Conservation (phyloP, 2,113 vertebrate species). For the Balaenoptera acutorostrata region DNA sequence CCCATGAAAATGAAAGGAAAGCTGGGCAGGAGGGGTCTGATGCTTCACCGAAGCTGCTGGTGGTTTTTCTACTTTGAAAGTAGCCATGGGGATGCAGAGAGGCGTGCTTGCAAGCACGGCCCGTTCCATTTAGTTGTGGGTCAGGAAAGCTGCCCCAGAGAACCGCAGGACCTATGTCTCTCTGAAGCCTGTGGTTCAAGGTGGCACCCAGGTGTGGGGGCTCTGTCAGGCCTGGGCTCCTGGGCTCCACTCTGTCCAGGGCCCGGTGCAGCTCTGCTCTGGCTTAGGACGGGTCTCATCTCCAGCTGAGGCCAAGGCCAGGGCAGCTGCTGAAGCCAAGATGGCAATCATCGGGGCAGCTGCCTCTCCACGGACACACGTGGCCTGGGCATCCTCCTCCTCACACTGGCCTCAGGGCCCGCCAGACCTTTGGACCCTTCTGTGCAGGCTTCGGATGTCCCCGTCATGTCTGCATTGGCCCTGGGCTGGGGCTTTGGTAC, state of each 20-base stretch:
- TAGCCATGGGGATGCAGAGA: accelerated
- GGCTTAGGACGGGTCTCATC: background rate
- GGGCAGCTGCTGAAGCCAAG: background rate
- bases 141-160: background rate
- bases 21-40: too few species aligned
- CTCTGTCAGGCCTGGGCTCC: background rate
- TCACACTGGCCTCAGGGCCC: background rate
- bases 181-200: background rate
- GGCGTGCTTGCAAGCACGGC: background rate
- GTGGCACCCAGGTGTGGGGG: background rate
- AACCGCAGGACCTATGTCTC: accelerated
- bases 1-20: background rate
- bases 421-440: background rate
- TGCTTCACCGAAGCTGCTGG: background rate
- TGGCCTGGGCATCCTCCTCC: background rate
- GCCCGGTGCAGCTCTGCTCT: background rate
- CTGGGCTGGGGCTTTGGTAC: background rate
- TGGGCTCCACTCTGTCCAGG: background rate
- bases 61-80: background rate
- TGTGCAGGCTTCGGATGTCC: accelerated
- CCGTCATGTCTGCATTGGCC: accelerated
- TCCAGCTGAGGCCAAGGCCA: background rate
- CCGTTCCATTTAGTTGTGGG: accelerated
- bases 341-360: accelerated
- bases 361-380: accelerated